Evolutionary conservation across 1,140 invertebrate genomes (phyloP), one percentile per base, ranked within the genome.

Genomic region (Euura lappo): DNA sequence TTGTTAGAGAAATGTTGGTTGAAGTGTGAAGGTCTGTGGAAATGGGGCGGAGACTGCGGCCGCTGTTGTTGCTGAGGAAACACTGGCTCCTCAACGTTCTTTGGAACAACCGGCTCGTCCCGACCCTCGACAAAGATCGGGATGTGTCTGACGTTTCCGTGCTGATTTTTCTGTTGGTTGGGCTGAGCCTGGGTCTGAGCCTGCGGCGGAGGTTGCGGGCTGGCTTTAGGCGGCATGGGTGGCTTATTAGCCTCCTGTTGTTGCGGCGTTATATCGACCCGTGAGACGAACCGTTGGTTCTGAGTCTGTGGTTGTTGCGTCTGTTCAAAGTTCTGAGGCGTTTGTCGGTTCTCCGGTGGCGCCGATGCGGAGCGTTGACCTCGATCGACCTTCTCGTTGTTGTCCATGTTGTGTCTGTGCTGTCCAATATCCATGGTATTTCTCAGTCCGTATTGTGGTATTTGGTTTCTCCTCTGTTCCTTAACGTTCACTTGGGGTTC

Each of bases 121-220:
- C 94, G 87, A 42, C 94, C 94, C 85, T 97, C 95, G 0, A 96
- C 94, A 76, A 95, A 94, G 64, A 97, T 97, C 2, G 95, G 95
- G 83, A 97, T 96, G 80, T 95, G 93, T 76, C 95, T 90, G 11
- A 96, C 92, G 65, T 89, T 89, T 45, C 88, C 81, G 8, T 84
- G 79, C 42, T 80, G 77, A 76, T 79, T 79, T 28, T 81, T 80
- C 44, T 78, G 75, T 68, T 75, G 74, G 7, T 79, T 79, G 42
- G 71, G 72, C 69, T 75, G 42, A 8, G 8, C 82, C 75, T 77
- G 84, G 75, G 71, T 84, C 72, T 69, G 82, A 7, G 65, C 80
- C 77, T 73, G 83, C 69, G 74, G 78, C 74, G 71, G 88, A 72
- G 8, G 8, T 51, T 42, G 77, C 75, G 6, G 44, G 44, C 72